phyloP scores from a whole-genome alignment of 2,113 vertebrate species.

The Phocoena phocoena region DNA sequence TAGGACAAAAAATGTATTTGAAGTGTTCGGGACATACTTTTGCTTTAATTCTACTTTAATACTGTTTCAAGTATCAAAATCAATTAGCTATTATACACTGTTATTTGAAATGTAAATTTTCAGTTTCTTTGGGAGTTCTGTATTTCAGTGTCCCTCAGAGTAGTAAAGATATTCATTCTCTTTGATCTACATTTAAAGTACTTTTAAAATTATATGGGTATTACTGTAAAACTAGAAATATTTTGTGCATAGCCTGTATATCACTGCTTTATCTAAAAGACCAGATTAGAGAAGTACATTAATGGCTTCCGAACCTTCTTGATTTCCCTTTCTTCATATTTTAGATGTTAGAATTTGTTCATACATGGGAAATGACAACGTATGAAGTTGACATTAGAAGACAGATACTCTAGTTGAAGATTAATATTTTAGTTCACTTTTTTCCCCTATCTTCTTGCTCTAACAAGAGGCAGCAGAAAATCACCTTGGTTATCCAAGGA shows the following conservation, averaged over 20 bases:
- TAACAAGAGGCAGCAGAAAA: conserved; percentile 28
- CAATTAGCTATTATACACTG: background rate
- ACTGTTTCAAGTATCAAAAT: conserved; percentile 15
- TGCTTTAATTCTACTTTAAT: background rate
- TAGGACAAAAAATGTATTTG: background rate
- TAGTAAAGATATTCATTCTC: background rate
- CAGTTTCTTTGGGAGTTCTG: background rate
- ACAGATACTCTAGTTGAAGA: conserved; percentile 43
- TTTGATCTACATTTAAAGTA: background rate
- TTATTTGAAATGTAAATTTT: conserved; percentile 26
- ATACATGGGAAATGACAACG: conserved; percentile 42
- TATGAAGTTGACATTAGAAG: conserved; percentile 47
- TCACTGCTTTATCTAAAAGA: background rate
- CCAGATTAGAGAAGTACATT: background rate
- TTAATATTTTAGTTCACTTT: conserved; percentile 51
- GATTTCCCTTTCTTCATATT: conserved; percentile 46
- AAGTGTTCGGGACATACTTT: background rate
- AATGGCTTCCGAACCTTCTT: background rate
- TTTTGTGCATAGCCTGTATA: background rate
- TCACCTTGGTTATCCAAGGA: conserved; percentile 52
- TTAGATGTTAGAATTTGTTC: conserved; percentile 24
- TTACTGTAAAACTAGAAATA: background rate
- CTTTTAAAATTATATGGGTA: background rate
- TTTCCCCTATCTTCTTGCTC: background rate
- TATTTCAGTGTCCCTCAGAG: background rate